Evolutionary conservation across 2,797 vertebrate species (phyloP).

Genomic region (Fistularia tabacaria): DNA sequence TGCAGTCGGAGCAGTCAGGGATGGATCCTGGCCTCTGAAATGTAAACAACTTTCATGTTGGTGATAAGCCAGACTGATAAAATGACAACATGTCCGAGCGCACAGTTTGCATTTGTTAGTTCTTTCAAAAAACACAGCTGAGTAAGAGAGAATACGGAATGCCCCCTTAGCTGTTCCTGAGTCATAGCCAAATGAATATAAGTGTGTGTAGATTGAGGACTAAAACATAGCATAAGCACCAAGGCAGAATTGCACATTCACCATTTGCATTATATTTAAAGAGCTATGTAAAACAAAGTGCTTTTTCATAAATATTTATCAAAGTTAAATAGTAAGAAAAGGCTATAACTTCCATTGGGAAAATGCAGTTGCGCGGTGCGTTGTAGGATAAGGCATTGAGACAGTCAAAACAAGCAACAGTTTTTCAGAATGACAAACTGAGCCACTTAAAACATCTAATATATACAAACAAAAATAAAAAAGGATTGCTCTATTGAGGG

Average conservation of each 20-base stretch:
- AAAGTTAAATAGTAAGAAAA: too few relatives aligned
- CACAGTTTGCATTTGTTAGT: background rate
- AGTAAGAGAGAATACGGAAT: background rate
- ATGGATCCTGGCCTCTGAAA: background rate
- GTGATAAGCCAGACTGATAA: slow-evolving; percentile 21
- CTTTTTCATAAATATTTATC: too few relatives aligned
- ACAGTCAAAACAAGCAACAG: too few relatives aligned
- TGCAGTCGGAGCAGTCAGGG: background rate
- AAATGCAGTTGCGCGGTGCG: too few relatives aligned
- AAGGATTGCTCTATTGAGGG: too few relatives aligned
- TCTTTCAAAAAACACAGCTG: slow-evolving; percentile 2
- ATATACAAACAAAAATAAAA: too few relatives aligned
- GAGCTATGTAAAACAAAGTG: background rate
- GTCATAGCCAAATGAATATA: background rate
- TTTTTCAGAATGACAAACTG: too few relatives aligned
- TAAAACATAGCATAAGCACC: too few relatives aligned
- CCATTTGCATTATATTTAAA: background rate
- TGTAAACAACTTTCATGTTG: slow-evolving; percentile 27
- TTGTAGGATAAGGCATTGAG: too few relatives aligned
- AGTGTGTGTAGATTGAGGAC: too few relatives aligned
- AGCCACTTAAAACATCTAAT: too few relatives aligned
- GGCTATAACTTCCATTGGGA: too few relatives aligned
- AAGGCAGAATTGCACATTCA: background rate
- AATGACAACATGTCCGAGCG: slow-evolving; percentile 12
- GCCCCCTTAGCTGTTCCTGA: background rate